Base-by-base conservation (phyloP, 2,113 vertebrate species). In the Oncorhynchus tshawytscha region DNA sequence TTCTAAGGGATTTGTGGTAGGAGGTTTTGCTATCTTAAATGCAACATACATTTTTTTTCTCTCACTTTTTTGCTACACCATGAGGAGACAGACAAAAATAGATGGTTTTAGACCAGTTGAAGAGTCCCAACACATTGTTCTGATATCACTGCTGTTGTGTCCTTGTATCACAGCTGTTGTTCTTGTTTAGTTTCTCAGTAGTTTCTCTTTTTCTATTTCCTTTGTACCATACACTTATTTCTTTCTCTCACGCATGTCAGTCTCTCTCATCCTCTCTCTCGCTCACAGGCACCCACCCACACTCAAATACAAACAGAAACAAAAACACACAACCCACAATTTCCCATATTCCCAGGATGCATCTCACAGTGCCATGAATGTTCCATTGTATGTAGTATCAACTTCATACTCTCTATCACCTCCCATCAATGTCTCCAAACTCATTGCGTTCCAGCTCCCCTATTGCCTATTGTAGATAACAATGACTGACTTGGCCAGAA, bases 401-500 rank as follows among this genome's bases (percentile, higher is more conserved):
- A 13, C 22, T 15, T 18, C 25, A 80, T 87, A 9, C 85, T 78
- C 71, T 82, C 86, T 65, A 82, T 86, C 83, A 79, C 79, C 81
- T 69, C 72, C 70, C 74, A 71, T 88, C 82, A 88, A 70, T 51
- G 15, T 84, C 76, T 85, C 65, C 72, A 67, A 70, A 88, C 78
- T 39, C 76, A 80, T 54, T 49, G 65, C 82, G 79, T 69, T 76
- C 76, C 64, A 75, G 81, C 79, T 80, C 67, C 1, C n/a, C 80
- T 69, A 68, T 73, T 83, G 84, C 75, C 77, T 89, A 82, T 82
- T 74, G 82, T 78, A 67, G 67, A 68, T 78, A 76, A 83, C 82
- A 79, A 85, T 87, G 86, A 86, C 84, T 71, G 84, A 86, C 79
- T 34, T 70, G 74, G 86, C 88, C 83, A 0, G 78, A 82, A 85